These are phyloP conservation scores for Lydus trimaculatus DNA, from an alignment of 2,888 invertebrate species.

Conservation along the genomic window DNA sequence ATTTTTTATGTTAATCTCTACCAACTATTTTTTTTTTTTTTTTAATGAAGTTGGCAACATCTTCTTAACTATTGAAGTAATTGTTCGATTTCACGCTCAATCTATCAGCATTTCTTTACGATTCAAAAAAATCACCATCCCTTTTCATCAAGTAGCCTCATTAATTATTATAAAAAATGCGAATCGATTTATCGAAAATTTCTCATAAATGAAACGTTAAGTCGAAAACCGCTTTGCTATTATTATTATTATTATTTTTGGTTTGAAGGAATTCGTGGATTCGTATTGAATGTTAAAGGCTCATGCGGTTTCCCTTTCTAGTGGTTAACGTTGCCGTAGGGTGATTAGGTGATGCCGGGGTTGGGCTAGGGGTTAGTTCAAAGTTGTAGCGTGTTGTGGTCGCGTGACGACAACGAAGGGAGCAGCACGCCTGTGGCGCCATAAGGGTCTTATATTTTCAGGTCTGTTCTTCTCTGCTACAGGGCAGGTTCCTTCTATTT, in stretches of 20 bases:
- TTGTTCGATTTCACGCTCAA: background rate
- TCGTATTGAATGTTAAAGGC: background rate
- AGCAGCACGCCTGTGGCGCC: conserved; percentile 49
- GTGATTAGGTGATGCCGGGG: conserved; percentile 25
- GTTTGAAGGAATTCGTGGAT: background rate
- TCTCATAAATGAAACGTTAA: background rate
- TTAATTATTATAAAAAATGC: background rate
- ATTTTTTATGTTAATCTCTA: background rate
- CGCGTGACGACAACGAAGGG: conserved; percentile 46
- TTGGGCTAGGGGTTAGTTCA: conserved; percentile 20
- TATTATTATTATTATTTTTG: background rate
- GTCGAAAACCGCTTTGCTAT: background rate
- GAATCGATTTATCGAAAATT: background rate
- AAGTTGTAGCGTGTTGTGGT: conserved; percentile 39
- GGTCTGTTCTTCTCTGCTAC: conserved; percentile 24
- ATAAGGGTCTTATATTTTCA: conserved; percentile 33
- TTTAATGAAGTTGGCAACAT: background rate
- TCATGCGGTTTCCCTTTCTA: conserved; percentile 20
- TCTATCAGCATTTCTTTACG: background rate
- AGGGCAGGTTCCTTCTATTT: conserved; percentile 9
- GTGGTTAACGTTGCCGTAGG: conserved; percentile 32
- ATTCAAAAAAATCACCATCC: background rate
- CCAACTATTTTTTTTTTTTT: background rate
- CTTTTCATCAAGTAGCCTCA: background rate
- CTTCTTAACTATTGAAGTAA: background rate